Evolutionary conservation across 2,888 invertebrate genomes (phyloP), one percentile per base, ranked within the genome.

Genomic region (Hydraecia micacea): DNA sequence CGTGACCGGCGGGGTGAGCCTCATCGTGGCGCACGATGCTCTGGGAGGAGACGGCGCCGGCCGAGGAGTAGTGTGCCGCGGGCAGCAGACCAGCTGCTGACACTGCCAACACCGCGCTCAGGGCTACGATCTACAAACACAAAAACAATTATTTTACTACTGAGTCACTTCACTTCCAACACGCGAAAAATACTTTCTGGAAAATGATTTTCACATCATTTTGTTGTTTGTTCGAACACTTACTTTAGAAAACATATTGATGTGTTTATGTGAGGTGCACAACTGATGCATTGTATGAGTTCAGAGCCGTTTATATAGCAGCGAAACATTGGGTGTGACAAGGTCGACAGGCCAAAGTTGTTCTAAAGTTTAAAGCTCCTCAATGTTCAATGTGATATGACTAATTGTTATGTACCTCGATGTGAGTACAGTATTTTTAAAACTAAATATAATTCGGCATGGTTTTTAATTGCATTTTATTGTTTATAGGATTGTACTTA

Each of bases 181-280:
- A 67, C 15, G 9, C 39, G n/a, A 36, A 63, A 18, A 46, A 46
- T 13, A 21, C 58, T 70, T 58, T 28, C 18, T 15, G 28, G 13
- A 49, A 73, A 55, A 32, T 6, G 0, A 25, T 9, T 52, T 55
- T 28, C 28, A n/a, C 15, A 78, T 73, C 46, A 39, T 65, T 36
- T 39, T 60, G 46, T 66, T 63, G 9, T 28, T 76, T 52, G 13
- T n/a, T 60, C 5, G 42, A 76, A 55, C 77, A 93, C 95, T 95
- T 92, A 96, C 95, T 95, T 95, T 95, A 77, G 93, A 92, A 92
- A 95, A 95, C 95, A 96, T 95, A 83, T 93, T 95, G 90, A 86
- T 91, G 85, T 89, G 89, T 85, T 87, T 89, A 86, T 89, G 84
- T 91, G 80, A 85, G 80, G 87, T 87, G 82, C 90, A 77, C 87